Base-by-base conservation (phyloP, 2,113 vertebrate genomes). In the Protomyctophum bolini region DNA sequence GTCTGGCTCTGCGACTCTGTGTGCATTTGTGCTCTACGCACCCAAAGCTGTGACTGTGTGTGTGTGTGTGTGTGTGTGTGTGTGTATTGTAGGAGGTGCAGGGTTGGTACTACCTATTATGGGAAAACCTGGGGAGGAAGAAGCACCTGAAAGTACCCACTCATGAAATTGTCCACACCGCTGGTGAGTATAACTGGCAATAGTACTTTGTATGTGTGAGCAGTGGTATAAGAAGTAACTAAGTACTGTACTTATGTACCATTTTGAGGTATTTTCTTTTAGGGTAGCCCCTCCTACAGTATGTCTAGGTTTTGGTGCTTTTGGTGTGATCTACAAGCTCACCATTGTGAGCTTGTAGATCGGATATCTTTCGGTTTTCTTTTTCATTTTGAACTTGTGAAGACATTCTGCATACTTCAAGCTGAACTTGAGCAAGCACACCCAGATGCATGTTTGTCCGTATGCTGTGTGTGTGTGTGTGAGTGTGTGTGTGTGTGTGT, bases 81-180 rank as follows among this genome's bases (percentile, higher is more conserved):
- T 68, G 11, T 84, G 50, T 78, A 46, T 48, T 74, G 47, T 66
- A 96, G 95, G 93, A 95, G 66, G 84, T 95, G 86, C 92, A 85
- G 0, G 95, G 96, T 83, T 98, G 97, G 96, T 98, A 95, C 83
- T 96, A 95, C 68, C 91, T 98, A 14, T 94, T 98, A 0, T 93
- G 89, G 6, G 92, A 95, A 83, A 91, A 94, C 54, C 87, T 95
- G 76, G 97, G 96, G 68, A 91, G 85, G 82, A 96, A 92, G 70
- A 98, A 97, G 73, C 97, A 98, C 86, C 87, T 98, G 82, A 96
- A 94, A 90, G 95, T 95, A 75, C 92, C 94, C 10, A 67, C 68
- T 15, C 83, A 86, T 57, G 77, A 83, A 60, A 85, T 90, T 60
- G 83, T 67, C 70, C 72, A 75, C 63, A 56, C 6, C 41, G 54